Conservation (phyloP, 2,113 vertebrate species). For the Pheucticus melanocephalus region DNA sequence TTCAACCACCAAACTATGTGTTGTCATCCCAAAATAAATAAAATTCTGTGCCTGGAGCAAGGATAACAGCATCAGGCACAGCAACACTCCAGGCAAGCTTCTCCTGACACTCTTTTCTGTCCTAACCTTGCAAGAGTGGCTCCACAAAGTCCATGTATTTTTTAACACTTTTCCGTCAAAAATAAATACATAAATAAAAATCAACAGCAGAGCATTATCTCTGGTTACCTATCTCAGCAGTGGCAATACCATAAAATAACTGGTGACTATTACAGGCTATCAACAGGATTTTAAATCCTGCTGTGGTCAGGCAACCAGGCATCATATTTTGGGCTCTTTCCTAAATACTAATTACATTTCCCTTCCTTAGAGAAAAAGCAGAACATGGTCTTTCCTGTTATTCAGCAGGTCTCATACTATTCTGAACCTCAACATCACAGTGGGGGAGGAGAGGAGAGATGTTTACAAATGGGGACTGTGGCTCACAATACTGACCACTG, state of each 20-base stretch:
- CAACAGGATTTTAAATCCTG: neutral
- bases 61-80: neutral
- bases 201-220: neutral
- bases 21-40: neutral
- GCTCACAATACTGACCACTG: neutral
- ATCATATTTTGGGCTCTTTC: conserved; percentile 11
- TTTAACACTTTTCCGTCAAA: neutral
- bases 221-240: neutral
- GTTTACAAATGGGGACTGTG: neutral
- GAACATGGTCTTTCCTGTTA: conserved; percentile 37
- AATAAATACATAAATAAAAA: neutral
- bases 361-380: neutral
- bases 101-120: neutral
- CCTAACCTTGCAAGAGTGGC: neutral
- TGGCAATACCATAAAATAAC: neutral
- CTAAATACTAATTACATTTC: conserved; percentile 26
- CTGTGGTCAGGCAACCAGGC: neutral
- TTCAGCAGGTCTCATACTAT: conserved; percentile 7
- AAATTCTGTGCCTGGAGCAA: neutral
- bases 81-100: neutral
- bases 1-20: neutral
- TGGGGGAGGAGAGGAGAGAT: rapidly evolving
- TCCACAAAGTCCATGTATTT: neutral
- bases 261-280: neutral
- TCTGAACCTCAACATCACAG: neutral